Percentiles rank a stretch among this genome's conserved stretches.
These are phyloP conservation scores for Typhlichthys subterraneus DNA, from an alignment of 2,797 vertebrate species.

Conservation along the genomic window DNA sequence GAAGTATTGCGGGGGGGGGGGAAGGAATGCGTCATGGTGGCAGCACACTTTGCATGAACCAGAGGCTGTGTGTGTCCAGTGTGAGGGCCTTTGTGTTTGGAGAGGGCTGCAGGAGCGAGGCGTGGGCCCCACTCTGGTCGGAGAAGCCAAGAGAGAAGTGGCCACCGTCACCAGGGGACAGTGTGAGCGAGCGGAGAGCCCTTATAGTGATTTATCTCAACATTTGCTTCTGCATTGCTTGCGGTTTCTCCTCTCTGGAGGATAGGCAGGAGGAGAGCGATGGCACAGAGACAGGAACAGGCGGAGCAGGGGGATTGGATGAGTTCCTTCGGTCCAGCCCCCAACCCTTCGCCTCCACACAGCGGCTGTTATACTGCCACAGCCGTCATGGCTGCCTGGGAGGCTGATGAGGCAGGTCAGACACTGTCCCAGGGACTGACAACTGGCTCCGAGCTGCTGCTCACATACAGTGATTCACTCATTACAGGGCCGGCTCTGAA, in stretches of 20 bases:
- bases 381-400: slow-evolving; percentile 62
- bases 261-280: slow-evolving; percentile 57
- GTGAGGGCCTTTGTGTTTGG: no score
- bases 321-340: slow-evolving; percentile 12
- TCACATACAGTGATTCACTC: slow-evolving; percentile 56
- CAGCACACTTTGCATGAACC: no score
- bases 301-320: slow-evolving; percentile 61
- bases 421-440: slow-evolving; percentile 70
- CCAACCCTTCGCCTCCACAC: slow-evolving; percentile 15
- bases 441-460: slow-evolving; percentile 57
- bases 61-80: no score
- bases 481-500: slow-evolving; percentile 41
- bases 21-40: background rate
- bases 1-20: slow-evolving; percentile 38
- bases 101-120: no score
- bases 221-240: slow-evolving; percentile 71
- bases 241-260: slow-evolving; percentile 67
- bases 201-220: slow-evolving; percentile 69
- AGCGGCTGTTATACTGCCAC: slow-evolving; percentile 49
- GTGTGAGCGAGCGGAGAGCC: no score
- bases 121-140: no score
- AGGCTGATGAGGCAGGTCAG: slow-evolving; percentile 76
- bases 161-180: no score
- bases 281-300: slow-evolving; percentile 49
- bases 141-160: no score